phyloP scores from a whole-genome alignment of 2,888 invertebrate genomes.

The Synergus laeviventris region DNA sequence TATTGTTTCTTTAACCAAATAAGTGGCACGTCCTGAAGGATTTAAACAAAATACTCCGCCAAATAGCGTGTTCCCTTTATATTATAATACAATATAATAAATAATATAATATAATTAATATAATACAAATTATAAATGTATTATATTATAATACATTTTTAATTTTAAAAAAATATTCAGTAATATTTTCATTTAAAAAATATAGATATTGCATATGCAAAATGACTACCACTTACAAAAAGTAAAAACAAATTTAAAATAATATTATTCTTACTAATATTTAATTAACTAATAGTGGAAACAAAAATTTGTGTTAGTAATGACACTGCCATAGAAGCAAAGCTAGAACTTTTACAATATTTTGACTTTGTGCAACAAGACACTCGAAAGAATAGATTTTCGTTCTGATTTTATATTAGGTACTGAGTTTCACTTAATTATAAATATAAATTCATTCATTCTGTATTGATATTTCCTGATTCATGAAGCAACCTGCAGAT shows the following conservation, averaged over 20 bases:
- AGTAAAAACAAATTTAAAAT: too few relatives aligned
- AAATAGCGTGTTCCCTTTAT: too few relatives aligned
- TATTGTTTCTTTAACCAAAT: neutral
- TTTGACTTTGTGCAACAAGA: neutral
- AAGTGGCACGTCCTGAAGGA: neutral
- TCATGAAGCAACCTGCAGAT: slow-evolving; percentile 6
- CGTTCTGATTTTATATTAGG: neutral
- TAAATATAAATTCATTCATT: neutral
- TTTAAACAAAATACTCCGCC: too few relatives aligned
- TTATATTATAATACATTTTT: too few relatives aligned
- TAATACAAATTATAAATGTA: too few relatives aligned
- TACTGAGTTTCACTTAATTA: neutral
- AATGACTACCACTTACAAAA: too few relatives aligned
- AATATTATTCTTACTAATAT: too few relatives aligned
- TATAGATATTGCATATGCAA: too few relatives aligned
- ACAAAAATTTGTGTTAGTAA: neutral
- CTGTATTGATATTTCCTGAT: neutral
- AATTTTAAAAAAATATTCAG: too few relatives aligned
- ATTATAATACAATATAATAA: too few relatives aligned
- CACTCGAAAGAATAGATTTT: neutral
- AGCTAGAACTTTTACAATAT: neutral
- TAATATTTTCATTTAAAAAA: too few relatives aligned
- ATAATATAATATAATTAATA: too few relatives aligned
- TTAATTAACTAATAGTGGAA: neutral
- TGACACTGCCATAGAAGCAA: neutral